Evolutionary conservation across 2,888 invertebrate genomes (phyloP).

Genomic region (Dryococelus australis): DNA sequence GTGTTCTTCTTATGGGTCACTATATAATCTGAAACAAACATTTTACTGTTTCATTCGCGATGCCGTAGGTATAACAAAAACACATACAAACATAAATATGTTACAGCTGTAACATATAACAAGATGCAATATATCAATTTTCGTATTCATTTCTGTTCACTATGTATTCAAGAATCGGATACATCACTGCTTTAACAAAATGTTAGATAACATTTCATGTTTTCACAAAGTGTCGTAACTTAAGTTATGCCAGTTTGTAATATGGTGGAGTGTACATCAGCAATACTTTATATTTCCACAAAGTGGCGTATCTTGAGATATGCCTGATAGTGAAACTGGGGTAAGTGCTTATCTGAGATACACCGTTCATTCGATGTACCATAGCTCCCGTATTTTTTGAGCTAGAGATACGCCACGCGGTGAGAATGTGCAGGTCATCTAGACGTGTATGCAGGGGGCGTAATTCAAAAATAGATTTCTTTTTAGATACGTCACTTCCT

Average conservation of each 20-base stretch:
- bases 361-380: not conserved
- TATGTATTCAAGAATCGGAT: conserved; percentile 3
- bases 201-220: not conserved
- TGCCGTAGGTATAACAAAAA: not conserved
- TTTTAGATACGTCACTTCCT: not conserved
- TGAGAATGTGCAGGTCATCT: not conserved
- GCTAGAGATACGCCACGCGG: not conserved
- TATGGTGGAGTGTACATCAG: not conserved
- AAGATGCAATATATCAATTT: not conserved
- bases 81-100: not conserved
- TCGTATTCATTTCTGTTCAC: not conserved
- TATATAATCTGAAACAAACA: not conserved
- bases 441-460: not conserved
- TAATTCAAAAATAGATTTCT: not conserved
- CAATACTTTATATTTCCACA: not conserved
- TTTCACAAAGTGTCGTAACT: not conserved
- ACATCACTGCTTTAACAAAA: not conserved
- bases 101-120: not conserved
- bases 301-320: conserved; percentile 1
- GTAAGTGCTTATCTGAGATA: not conserved
- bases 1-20: not conserved
- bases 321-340: not conserved
- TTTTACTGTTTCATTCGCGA: not conserved
- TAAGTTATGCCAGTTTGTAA: not conserved
- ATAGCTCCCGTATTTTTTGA: not conserved